phyloP scores from a whole-genome alignment of 1,140 invertebrate genomes.

The Ceratina calcarata region DNA sequence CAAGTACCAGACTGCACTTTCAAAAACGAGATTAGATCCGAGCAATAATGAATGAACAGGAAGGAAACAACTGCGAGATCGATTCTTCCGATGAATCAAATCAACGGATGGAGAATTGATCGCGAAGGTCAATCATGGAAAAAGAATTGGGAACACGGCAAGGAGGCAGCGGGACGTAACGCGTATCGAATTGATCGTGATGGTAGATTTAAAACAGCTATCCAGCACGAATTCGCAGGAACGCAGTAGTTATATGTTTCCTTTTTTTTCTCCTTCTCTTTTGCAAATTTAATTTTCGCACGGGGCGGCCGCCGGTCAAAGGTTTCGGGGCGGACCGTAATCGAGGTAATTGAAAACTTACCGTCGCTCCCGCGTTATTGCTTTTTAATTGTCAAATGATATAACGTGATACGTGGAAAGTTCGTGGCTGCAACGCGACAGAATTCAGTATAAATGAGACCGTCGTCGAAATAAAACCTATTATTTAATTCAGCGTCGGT shows the following conservation, averaged over 20 bases:
- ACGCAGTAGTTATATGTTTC: neutral
- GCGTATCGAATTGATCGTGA: conserved; percentile 7
- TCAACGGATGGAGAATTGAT: neutral
- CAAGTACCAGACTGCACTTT: neutral
- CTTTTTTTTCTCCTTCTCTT: neutral
- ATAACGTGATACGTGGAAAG: neutral
- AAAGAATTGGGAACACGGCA: no score
- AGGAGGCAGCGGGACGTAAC: no score
- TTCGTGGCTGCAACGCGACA: no score
- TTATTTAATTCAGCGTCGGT: neutral
- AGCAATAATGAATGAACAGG: no score
- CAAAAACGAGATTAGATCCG: neutral
- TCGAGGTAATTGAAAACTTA: conserved; percentile 24
- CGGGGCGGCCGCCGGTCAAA: neutral
- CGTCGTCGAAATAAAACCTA: neutral
- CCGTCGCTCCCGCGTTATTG: neutral
- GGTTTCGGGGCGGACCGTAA: conserved; percentile 5
- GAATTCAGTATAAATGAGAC: no score
- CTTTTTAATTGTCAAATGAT: conserved; percentile 21
- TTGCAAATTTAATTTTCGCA: conserved; percentile 2
- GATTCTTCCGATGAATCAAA: no score
- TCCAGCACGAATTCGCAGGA: conserved; percentile 1
- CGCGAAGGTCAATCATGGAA: neutral
- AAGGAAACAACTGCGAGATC: neutral
- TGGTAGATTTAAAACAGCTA: neutral